These are phyloP conservation scores for Heterodera filipjevi DNA, from an alignment of 2,888 invertebrate species.

Conservation along the genomic window DNA sequence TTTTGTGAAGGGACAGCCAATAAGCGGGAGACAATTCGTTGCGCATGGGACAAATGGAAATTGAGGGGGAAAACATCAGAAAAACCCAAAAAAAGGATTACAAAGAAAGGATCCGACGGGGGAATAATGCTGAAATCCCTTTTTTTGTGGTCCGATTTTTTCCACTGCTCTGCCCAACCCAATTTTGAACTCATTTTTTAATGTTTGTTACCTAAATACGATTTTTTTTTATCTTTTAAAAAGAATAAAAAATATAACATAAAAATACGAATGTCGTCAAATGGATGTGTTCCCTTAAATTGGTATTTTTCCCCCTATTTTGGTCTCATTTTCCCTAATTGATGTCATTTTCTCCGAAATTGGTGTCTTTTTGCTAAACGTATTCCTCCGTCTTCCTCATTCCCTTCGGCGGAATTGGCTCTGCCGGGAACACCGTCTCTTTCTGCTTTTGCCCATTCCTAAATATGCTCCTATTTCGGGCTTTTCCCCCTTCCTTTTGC, in stretches of 20 bases:
- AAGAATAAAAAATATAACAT: too few species aligned
- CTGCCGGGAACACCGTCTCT: constrained; percentile 1
- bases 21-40: not conserved
- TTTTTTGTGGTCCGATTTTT: too few species aligned
- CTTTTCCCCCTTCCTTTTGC: not conserved
- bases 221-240: not conserved
- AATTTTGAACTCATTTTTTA: too few species aligned
- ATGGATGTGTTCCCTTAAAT: too few species aligned
- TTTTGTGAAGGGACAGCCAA: not conserved
- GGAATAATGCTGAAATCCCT: too few species aligned
- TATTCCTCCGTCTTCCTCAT: not conserved
- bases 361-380: not conserved
- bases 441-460: not conserved
- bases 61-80: not conserved
- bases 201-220: too few species aligned
- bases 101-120: too few species aligned
- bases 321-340: not conserved
- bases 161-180: too few species aligned
- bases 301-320: not conserved
- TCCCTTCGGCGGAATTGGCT: not conserved
- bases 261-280: too few species aligned
- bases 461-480: not conserved
- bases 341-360: not conserved
- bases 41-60: not conserved
- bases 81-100: not conserved